Percentiles rank a stretch among this genome's conserved stretches.
Evolutionary conservation across 2,113 vertebrate species (phyloP).

Genomic region (Climacteris rufus): DNA sequence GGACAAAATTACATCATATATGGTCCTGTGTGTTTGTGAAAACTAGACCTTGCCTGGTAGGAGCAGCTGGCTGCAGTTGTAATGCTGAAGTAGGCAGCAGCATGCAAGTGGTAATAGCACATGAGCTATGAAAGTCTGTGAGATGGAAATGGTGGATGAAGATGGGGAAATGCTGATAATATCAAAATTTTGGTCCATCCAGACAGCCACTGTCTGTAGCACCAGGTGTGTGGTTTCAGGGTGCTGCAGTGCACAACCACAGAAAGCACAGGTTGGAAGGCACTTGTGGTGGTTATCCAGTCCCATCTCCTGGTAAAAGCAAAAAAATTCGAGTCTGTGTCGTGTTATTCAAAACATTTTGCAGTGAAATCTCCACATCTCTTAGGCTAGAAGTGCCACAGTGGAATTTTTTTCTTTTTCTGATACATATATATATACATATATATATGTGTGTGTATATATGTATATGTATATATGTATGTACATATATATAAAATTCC

Average conservation of each 20-base stretch:
- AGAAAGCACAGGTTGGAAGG: not conserved
- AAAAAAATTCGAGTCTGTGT: not conserved
- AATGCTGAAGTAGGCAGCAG: not conserved
- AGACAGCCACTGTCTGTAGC: not conserved
- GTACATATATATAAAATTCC: not conserved
- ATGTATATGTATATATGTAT: too few relatives aligned
- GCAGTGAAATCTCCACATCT: not conserved
- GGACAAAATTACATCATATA: not conserved
- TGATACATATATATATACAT: not conserved
- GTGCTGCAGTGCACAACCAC: not conserved
- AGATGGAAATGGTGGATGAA: not conserved
- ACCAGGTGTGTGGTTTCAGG: not conserved
- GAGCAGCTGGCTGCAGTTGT: not conserved
- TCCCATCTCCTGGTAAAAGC: not conserved
- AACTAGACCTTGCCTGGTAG: not conserved
- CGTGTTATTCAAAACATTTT: not conserved
- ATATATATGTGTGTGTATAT: too few relatives aligned
- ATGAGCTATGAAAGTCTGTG: not conserved
- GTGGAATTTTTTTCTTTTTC: not conserved
- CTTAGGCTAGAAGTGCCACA: not conserved
- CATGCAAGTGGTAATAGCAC: fast-evolving
- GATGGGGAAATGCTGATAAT: not conserved
- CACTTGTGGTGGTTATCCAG: not conserved
- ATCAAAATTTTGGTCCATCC: not conserved
- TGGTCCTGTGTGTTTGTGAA: not conserved